phyloP scores from a whole-genome alignment of 2,797 vertebrate genomes.

The Prionace glauca region DNA sequence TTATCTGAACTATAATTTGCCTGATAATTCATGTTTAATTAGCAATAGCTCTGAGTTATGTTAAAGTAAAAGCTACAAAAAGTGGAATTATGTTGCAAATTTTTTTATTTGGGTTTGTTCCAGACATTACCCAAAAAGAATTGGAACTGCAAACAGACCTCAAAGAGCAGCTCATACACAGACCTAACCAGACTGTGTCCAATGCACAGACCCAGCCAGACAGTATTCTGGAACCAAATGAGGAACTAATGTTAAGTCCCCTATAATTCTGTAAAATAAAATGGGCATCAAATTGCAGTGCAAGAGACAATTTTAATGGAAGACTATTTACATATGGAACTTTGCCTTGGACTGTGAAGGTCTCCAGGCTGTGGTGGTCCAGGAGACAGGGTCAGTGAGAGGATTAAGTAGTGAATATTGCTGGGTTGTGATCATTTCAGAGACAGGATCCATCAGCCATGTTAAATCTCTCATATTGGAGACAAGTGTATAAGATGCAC shows the following conservation, averaged over 20 bases:
- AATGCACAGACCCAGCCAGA: too few species aligned
- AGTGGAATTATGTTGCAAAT: too few species aligned
- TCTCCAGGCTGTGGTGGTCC: not conserved
- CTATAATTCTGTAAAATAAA: not conserved
- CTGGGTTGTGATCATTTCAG: not conserved
- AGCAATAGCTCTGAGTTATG: too few species aligned
- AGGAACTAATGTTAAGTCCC: not conserved
- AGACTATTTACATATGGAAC: not conserved
- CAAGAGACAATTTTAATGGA: not conserved
- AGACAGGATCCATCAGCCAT: not conserved
- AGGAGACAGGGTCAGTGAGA: not conserved
- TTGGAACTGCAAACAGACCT: too few species aligned
- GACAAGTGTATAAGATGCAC: not conserved
- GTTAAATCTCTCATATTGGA: not conserved
- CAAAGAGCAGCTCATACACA: too few species aligned
- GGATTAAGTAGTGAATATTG: not conserved
- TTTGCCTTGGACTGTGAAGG: not conserved
- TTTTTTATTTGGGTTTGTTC: too few species aligned
- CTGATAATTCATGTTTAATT: too few species aligned
- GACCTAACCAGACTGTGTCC: too few species aligned
- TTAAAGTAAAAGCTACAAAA: too few species aligned
- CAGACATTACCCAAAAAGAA: too few species aligned
- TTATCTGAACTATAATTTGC: too few species aligned
- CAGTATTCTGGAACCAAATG: too few species aligned
- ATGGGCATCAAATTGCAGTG: not conserved